Percentiles rank a stretch among this genome's conserved stretches.
Evolutionary conservation across 2,888 invertebrate species (phyloP).

Genomic region (Monoplex corrugatus): DNA sequence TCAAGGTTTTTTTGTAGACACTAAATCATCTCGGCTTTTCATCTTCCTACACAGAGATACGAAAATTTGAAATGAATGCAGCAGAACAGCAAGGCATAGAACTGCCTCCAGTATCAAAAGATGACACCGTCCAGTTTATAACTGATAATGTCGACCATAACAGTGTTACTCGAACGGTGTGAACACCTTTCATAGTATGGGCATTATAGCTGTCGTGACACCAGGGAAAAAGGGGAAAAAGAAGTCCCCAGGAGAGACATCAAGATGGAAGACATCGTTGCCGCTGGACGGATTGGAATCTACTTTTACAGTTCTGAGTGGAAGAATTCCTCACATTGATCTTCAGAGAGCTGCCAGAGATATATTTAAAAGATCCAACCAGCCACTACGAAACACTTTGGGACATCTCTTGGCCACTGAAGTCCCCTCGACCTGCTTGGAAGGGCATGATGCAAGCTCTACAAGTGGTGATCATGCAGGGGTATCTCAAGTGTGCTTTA

Average conservation of each 20-base stretch:
- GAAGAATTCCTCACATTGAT: too few species aligned
- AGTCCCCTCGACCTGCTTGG: too few species aligned
- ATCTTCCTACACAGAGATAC: neutral
- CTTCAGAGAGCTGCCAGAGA: too few species aligned
- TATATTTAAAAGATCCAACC: too few species aligned
- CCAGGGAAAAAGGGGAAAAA: neutral
- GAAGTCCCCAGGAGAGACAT: neutral
- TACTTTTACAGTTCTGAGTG: neutral
- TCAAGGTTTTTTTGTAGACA: neutral
- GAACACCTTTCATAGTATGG: slow-evolving; percentile 2
- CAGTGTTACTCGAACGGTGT: neutral
- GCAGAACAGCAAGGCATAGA: neutral
- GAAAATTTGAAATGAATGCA: neutral
- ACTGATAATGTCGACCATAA: neutral
- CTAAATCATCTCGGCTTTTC: neutral
- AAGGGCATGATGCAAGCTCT: too few species aligned
- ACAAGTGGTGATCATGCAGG: too few species aligned
- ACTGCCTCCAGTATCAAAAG: neutral
- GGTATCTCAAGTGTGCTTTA: too few species aligned
- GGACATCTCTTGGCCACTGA: too few species aligned
- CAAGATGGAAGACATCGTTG: neutral
- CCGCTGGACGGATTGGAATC: neutral
- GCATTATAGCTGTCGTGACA: neutral
- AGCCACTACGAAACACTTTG: too few species aligned
- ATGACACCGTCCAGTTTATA: neutral